phyloP scores from a whole-genome alignment of 2,888 invertebrate species.

The Cactoblastis cactorum region DNA sequence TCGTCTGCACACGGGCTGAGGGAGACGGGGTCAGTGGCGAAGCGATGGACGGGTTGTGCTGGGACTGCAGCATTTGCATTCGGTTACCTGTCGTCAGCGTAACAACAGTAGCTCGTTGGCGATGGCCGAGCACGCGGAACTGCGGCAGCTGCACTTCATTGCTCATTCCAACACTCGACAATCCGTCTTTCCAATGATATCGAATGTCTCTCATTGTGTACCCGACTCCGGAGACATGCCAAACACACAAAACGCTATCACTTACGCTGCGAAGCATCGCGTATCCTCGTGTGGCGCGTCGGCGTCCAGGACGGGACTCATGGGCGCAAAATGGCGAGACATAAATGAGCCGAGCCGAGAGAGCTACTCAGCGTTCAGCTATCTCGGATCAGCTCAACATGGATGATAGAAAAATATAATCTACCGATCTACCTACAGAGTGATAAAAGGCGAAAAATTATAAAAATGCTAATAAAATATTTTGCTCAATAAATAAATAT shows the following conservation, averaged over 20 bases:
- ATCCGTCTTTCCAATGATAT: constrained; percentile 97
- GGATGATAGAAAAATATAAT: constrained; percentile 68
- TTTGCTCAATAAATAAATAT: background rate
- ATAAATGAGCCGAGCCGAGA: constrained; percentile 42
- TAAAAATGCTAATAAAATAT: constrained; percentile 1
- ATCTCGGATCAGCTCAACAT: constrained; percentile 40
- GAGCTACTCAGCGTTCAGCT: constrained; percentile 13
- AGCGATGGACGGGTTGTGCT: constrained; percentile 65
- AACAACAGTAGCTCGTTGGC: constrained; percentile 96
- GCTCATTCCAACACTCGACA: constrained; percentile 96
- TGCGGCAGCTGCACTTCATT: constrained; percentile 97
- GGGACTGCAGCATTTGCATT: constrained; percentile 58
- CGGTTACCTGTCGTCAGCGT: constrained; percentile 96
- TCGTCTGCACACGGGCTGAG: constrained; percentile 71
- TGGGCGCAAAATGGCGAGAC: constrained; percentile 41
- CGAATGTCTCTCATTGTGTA: constrained; percentile 98
- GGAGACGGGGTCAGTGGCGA: constrained; percentile 72
- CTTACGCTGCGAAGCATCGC: constrained; percentile 74
- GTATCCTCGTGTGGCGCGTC: constrained; percentile 48
- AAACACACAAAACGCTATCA: constrained; percentile 80
- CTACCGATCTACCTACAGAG: constrained; percentile 42
- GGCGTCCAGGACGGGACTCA: constrained; percentile 44
- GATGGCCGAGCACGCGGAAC: constrained; percentile 97
- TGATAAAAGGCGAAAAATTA: constrained; percentile 29
- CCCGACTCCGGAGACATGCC: constrained; percentile 89